phyloP scores from a whole-genome alignment of 2,113 vertebrate genomes.

The Canis aureus region DNA sequence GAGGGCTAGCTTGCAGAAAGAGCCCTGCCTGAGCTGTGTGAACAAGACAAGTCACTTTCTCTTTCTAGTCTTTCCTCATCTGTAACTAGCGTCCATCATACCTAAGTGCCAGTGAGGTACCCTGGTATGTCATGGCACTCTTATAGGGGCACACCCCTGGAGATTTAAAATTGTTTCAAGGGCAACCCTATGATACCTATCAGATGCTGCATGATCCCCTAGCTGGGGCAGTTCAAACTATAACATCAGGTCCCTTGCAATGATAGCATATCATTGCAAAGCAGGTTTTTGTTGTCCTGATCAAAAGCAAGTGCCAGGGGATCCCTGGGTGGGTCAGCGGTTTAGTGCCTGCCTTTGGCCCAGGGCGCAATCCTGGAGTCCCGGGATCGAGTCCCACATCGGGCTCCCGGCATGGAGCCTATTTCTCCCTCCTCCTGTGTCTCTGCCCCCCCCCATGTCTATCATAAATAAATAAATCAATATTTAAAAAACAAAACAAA shows the following conservation, averaged over 20 bases:
- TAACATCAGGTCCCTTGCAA: background rate
- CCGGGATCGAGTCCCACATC: no score
- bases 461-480: no score
- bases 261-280: background rate
- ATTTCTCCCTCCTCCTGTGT: no score
- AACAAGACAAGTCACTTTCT: background rate
- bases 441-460: no score
- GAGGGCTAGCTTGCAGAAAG: background rate
- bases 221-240: background rate
- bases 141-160: background rate
- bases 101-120: no score
- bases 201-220: accelerated
- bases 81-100: background rate
- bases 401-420: no score
- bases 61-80: background rate
- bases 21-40: background rate
- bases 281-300: background rate
- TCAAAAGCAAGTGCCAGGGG: background rate
- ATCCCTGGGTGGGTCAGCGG: no score
- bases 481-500: background rate
- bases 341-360: no score
- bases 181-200: background rate
- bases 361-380: no score
- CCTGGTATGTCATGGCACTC: background rate
- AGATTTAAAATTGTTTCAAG: no score